Evolutionary conservation across 2,888 invertebrate genomes (phyloP).

Genomic region (Limnephilus marmoratus): DNA sequence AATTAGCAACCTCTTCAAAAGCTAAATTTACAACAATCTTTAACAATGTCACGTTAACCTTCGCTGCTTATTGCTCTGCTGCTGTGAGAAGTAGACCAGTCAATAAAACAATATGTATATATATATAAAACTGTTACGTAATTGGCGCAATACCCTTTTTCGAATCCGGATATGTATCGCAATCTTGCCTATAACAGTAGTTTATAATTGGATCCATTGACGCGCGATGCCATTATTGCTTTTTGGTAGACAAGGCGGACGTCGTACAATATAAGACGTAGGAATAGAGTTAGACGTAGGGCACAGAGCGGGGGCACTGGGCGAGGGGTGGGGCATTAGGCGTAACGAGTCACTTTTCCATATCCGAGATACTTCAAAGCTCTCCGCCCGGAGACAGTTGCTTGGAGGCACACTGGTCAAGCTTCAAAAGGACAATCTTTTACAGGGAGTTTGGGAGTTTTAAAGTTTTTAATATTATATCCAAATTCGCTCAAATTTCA

Average conservation of each 20-base stretch:
- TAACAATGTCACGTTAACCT: too few relatives aligned
- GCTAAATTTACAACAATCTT: not conserved
- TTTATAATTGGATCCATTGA: slow-evolving; percentile 2
- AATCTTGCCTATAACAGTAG: not conserved
- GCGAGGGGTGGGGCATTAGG: not conserved
- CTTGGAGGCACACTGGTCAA: slow-evolving; percentile 54
- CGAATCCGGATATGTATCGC: not conserved
- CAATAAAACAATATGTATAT: not conserved
- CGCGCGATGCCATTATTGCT: slow-evolving; percentile 4
- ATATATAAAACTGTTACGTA: not conserved
- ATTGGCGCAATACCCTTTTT: not conserved
- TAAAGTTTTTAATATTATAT: not conserved
- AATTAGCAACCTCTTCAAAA: not conserved
- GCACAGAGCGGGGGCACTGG: too few relatives aligned
- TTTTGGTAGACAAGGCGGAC: slow-evolving; percentile 24
- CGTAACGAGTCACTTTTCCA: slow-evolving; percentile 26
- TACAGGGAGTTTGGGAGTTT: slow-evolving; percentile 10
- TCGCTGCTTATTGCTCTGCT: too few relatives aligned
- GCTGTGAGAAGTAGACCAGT: too few relatives aligned
- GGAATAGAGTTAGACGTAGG: not conserved
- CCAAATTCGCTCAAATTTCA: not conserved
- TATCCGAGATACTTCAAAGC: slow-evolving; percentile 44
- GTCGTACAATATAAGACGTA: not conserved
- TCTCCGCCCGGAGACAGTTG: slow-evolving; percentile 10
- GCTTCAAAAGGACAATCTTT: slow-evolving; percentile 53